phyloP scores from a whole-genome alignment of 1,140 invertebrate genomes.

The Chionoecetes opilio region DNA sequence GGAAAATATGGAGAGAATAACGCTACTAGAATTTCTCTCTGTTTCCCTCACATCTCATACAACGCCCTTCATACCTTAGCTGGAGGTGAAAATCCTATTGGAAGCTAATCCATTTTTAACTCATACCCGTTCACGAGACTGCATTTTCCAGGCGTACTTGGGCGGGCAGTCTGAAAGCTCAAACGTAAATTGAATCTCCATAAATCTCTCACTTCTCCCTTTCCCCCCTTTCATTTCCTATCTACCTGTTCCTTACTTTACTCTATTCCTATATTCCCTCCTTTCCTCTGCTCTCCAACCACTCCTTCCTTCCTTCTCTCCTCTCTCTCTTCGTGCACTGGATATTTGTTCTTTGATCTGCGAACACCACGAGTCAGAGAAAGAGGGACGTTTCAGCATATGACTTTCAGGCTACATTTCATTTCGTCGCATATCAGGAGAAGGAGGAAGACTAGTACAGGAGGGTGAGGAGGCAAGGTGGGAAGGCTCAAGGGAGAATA shows the following conservation, averaged over 20 bases:
- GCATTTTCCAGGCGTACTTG: slow-evolving; percentile 8
- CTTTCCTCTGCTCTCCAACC: not conserved
- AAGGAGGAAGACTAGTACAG: not conserved
- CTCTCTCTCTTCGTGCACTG: not conserved
- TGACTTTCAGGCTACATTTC: not conserved
- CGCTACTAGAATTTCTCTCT: too few relatives aligned
- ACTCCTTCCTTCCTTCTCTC: not conserved
- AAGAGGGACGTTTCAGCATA: not conserved
- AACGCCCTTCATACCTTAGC: not conserved
- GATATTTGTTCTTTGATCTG: not conserved
- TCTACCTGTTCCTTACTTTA: not conserved
- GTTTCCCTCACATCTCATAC: not conserved
- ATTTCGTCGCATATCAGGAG: not conserved
- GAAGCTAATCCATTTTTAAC: slow-evolving; percentile 7
- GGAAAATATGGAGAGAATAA: too few relatives aligned
- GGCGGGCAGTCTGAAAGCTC: not conserved
- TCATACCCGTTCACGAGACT: slow-evolving; percentile 13
- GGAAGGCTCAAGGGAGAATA: not conserved
- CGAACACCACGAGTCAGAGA: not conserved
- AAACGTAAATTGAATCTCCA: slow-evolving; percentile 21
- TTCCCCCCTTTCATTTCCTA: not conserved
- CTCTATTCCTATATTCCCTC: not conserved
- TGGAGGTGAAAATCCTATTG: slow-evolving; percentile 8
- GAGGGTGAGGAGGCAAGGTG: not conserved
- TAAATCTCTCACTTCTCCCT: not conserved